These are phyloP conservation scores for Pungitius pungitius DNA, from an alignment of 2,113 vertebrate genomes.

Conservation along the genomic window DNA sequence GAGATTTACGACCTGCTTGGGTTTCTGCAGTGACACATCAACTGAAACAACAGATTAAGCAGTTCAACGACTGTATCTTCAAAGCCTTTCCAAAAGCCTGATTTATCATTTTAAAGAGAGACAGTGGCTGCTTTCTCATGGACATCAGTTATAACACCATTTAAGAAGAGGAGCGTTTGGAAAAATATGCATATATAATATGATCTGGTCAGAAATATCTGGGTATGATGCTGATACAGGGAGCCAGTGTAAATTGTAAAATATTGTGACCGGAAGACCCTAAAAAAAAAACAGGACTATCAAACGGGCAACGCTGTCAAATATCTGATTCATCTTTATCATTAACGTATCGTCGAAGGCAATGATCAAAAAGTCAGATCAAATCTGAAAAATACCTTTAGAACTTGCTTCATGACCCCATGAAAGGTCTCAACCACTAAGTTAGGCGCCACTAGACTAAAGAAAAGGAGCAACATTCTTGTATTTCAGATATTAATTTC, in stretches of 20 bases:
- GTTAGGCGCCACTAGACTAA: not conserved
- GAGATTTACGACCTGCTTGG: slow-evolving; percentile 48
- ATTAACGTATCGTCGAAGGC: not conserved
- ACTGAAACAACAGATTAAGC: slow-evolving; percentile 27
- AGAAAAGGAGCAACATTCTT: slow-evolving; percentile 19
- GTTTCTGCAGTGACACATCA: slow-evolving; percentile 60
- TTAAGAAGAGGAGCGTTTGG: slow-evolving; percentile 11
- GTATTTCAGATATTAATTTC: not conserved
- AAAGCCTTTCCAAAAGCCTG: slow-evolving; percentile 24
- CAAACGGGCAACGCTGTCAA: not conserved
- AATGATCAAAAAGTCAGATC: not conserved
- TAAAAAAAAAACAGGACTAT: not conserved
- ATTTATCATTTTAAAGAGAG: slow-evolving; percentile 32
- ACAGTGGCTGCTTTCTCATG: not conserved
- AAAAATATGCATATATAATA: not conserved
- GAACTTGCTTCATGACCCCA: not conserved
- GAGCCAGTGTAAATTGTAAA: not conserved
- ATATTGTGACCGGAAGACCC: not conserved
- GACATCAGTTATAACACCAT: not conserved
- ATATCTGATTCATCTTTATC: not conserved
- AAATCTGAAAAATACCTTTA: not conserved
- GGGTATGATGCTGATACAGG: not conserved
- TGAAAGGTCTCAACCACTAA: not conserved
- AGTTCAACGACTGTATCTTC: slow-evolving; percentile 25
- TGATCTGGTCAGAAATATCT: not conserved